These are phyloP conservation scores for Puffinus mauretanicus DNA, from an alignment of 2,113 vertebrate species.

Conservation along the genomic window DNA sequence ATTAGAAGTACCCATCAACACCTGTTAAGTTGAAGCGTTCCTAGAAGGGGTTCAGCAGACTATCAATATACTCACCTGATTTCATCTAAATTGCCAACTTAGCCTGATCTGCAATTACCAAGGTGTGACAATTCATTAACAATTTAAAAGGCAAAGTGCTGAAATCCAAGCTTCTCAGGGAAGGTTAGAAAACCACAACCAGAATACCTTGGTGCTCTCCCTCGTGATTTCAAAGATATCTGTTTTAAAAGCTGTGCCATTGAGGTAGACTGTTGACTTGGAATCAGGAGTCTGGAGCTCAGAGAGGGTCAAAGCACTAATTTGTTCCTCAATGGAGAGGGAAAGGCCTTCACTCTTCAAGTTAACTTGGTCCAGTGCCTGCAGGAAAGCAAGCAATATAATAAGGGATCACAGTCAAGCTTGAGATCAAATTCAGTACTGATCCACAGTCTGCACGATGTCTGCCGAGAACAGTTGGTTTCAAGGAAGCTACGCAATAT, in stretches of 20 bases:
- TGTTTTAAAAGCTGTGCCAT: conserved; percentile 80
- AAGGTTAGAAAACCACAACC: neutral
- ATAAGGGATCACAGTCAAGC: neutral
- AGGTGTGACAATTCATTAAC: neutral
- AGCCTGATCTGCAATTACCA: neutral
- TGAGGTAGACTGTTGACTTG: conserved; percentile 80
- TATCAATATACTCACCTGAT: neutral
- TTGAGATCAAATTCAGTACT: neutral
- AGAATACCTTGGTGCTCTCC: conserved; percentile 88
- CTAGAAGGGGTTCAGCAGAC: neutral
- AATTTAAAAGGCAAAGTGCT: neutral
- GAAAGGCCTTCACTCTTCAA: conserved; percentile 84
- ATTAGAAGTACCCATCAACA: neutral
- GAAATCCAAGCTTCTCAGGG: neutral
- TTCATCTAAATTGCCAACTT: neutral
- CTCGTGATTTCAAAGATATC: conserved; percentile 81
- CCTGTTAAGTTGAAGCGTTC: neutral
- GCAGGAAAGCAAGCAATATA: neutral
- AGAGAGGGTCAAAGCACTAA: conserved; percentile 84
- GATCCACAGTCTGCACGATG: neutral
- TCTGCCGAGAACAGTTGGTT: neutral
- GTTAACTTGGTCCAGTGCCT: conserved; percentile 84
- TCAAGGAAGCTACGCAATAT: neutral
- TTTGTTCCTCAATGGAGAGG: conserved; percentile 90
- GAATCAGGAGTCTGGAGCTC: conserved; percentile 70